A percentile compares a stretch with the other conserved stretches of the same genome.
These are phyloP conservation scores for Terrapene triunguis DNA, from an alignment of 2,113 vertebrate species.

Conservation along the genomic window DNA sequence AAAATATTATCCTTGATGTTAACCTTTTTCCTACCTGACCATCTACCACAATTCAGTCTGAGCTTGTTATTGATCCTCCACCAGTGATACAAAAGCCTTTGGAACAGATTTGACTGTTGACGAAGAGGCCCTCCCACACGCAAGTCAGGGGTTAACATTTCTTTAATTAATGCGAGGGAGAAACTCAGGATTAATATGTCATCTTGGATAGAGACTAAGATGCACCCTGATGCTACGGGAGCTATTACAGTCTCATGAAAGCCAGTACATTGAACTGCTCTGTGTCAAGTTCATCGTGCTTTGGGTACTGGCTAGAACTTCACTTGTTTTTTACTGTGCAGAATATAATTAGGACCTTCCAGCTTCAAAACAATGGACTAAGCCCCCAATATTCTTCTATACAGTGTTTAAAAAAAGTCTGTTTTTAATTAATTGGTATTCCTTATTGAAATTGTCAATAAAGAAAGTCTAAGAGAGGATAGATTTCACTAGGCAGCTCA, in stretches of 20 bases:
- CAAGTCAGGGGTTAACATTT: background rate
- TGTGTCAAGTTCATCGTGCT: background rate
- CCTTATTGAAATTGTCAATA: background rate
- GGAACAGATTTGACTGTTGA: background rate
- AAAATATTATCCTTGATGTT: background rate
- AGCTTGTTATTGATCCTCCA: constrained; percentile 1
- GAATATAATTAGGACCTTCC: background rate
- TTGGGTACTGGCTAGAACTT: background rate
- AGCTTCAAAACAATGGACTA: background rate
- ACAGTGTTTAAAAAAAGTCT: background rate
- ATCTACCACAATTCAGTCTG: background rate
- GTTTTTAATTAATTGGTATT: background rate
- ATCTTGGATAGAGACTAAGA: background rate
- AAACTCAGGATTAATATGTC: background rate
- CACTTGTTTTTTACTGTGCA: background rate
- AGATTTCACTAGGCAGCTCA: background rate
- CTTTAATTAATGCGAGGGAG: constrained; percentile 7
- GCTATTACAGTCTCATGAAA: background rate
- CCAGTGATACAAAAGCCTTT: background rate
- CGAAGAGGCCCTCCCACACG: background rate
- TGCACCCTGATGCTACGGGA: background rate
- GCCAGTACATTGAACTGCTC: background rate
- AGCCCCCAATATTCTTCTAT: background rate
- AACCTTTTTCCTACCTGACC: background rate
- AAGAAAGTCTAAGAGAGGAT: background rate